Base-by-base conservation (phyloP, 2,113 vertebrate species). In the Charadrius vociferus region DNA sequence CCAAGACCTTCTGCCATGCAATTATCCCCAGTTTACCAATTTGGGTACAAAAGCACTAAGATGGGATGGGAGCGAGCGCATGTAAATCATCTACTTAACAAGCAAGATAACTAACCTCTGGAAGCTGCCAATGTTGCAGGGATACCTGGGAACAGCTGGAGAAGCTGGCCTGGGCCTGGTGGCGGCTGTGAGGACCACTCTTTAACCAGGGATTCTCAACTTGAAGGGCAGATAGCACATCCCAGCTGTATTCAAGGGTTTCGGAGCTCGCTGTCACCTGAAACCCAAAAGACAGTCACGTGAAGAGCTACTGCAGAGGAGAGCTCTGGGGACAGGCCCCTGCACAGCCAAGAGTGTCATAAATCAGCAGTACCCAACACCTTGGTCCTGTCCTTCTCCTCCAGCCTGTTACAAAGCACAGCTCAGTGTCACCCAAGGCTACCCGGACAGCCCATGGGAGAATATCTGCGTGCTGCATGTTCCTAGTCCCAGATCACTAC, bases 221-320 rank as follows among this genome's bases (percentile, higher is more conserved):
- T 23, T 88, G 66, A 90, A 86, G 74, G 78, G 81, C 82, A 93
- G 81, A 93, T 22, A 90, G 72, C 47, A 89, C 86, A 92, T 95
- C 75, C 71, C 75, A 95, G 89, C 37, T 50, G 87, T 37, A 86
- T 58, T 47, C 36, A 47, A 77, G 50, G 52, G 39, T 43, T 88
- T 83, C 62, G 85, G 70, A 94, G 70, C 71, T 81, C 80, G 78
- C 71, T 8, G 30, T 91, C 84, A 93, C 85, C 97, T 96, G 97
- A 97, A 97, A 97, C 79, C 74, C 91, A 85, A 81, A 92, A 91
- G 86, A 89, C 65, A 83, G 63, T 96, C 94, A 95, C 6, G 1
- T 83, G 67, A 95, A 91, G 87, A 85, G 41, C 86, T 95, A 14
- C 81, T 58, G 91, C 73, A 8, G 39, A 50, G n/a, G 58, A 75